Evolutionary conservation across 2,113 vertebrate species (phyloP).

Genomic region (Megalops atlanticus): DNA sequence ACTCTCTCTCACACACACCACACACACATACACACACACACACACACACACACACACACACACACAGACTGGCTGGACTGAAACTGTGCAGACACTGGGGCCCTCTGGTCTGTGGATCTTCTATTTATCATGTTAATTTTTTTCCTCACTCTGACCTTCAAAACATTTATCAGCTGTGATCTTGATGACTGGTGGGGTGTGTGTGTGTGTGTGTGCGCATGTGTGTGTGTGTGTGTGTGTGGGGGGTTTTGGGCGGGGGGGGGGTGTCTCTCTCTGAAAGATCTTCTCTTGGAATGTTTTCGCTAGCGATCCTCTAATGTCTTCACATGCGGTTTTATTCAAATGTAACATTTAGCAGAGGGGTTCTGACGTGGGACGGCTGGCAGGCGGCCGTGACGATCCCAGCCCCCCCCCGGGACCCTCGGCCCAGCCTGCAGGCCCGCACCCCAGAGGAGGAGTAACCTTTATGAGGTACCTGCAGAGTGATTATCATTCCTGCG

Average conservation of each 20-base stretch:
- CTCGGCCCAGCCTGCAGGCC: constrained; percentile 10
- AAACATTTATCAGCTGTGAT: constrained; percentile 44
- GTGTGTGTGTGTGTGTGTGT: not conserved
- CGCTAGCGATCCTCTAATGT: not conserved
- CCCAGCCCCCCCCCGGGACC: not conserved
- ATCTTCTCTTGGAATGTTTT: not conserved
- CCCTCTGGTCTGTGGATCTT: no score
- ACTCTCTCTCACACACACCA: not conserved
- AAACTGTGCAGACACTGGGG: no score
- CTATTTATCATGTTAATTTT: not conserved
- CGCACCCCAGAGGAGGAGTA: constrained; percentile 18
- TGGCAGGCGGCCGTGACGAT: not conserved
- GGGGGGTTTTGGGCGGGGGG: no score
- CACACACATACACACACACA: no score
- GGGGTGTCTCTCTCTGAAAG: no score
- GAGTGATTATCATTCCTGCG: no score
- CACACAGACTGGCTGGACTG: no score
- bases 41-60: no score
- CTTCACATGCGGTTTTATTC: constrained; percentile 16
- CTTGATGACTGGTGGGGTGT: not conserved
- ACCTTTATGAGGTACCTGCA: constrained; percentile 23
- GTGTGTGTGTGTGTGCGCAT: not conserved
- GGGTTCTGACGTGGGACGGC: not conserved
- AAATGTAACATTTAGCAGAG: not conserved
- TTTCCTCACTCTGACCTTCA: constrained; percentile 1